These are phyloP conservation scores for Cirrhinus mrigala DNA, from an alignment of 2,797 vertebrate species.

Conservation along the genomic window DNA sequence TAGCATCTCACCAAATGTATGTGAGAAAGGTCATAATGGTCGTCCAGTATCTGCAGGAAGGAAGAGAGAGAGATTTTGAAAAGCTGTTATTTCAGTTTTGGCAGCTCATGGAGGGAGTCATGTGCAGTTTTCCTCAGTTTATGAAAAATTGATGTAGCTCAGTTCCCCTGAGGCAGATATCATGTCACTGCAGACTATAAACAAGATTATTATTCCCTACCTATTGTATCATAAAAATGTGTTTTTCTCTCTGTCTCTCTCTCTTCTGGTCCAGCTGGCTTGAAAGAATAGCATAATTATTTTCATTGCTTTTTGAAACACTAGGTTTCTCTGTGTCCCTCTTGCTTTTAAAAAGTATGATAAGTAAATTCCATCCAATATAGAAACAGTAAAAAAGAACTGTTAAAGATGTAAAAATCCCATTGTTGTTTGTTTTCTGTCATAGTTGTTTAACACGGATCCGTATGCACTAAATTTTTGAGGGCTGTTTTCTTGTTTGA, in stretches of 20 bases:
- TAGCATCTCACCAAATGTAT: constrained; percentile 4
- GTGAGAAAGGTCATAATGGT: constrained; percentile 6
- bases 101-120: constrained; percentile 42
- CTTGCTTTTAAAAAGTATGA: background rate
- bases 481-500: background rate
- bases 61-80: constrained; percentile 9
- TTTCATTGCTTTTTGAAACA: constrained; percentile 55
- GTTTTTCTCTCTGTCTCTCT: background rate
- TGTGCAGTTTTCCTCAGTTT: constrained; percentile 55
- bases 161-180: constrained; percentile 57
- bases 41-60: constrained; percentile 6
- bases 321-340: constrained; percentile 1
- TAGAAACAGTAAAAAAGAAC: too few relatives aligned
- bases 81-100: constrained; percentile 29
- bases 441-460: background rate
- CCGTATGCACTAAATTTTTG: background rate
- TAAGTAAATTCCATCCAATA: background rate
- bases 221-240: constrained; percentile 50
- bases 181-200: constrained; percentile 61
- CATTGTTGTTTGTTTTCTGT: background rate
- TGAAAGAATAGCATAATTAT: constrained; percentile 61
- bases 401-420: background rate
- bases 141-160: constrained; percentile 60
- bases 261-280: constrained; percentile 42
- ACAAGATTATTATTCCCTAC: constrained; percentile 59